These are phyloP conservation scores for Vandiemenella viatica DNA, from an alignment of 2,888 invertebrate genomes.

Conservation along the genomic window DNA sequence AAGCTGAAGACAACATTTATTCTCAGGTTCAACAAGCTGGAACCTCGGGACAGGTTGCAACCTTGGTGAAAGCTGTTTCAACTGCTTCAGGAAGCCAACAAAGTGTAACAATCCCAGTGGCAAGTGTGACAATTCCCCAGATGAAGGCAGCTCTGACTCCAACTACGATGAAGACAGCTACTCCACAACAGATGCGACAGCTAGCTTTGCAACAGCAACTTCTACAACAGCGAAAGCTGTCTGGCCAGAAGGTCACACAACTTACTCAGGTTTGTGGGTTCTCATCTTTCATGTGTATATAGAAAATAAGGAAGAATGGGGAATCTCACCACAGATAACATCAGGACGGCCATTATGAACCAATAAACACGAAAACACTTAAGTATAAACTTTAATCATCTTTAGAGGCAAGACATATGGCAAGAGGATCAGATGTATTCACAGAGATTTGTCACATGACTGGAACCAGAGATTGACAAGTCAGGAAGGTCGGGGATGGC, in stretches of 20 bases:
- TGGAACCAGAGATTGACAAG: too few species aligned
- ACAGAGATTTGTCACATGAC: too few species aligned
- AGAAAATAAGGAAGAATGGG: too few species aligned
- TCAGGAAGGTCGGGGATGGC: too few species aligned
- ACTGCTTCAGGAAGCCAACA: conserved; percentile 21
- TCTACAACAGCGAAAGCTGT: conserved; percentile 35
- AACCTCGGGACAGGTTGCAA: conserved; percentile 38
- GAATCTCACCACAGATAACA: too few species aligned
- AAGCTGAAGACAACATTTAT: too few species aligned
- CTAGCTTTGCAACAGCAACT: conserved; percentile 36
- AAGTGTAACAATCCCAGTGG: conserved; percentile 37
- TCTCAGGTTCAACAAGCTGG: conserved; percentile 36
- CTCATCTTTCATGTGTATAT: too few species aligned
- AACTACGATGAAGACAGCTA: conserved; percentile 29
- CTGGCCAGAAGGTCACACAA: conserved; percentile 45
- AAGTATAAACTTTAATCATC: too few species aligned
- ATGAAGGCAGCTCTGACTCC: conserved; percentile 22
- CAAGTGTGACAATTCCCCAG: conserved; percentile 28
- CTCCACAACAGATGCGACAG: conserved; percentile 49
- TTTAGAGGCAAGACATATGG: too few species aligned
- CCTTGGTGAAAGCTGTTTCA: conserved; percentile 45
- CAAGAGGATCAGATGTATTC: too few species aligned
- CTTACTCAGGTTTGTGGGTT: conserved; percentile 32
- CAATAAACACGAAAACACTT: too few species aligned
- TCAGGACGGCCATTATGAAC: too few species aligned